phyloP scores from a whole-genome alignment of 2,113 vertebrate genomes.

The Platichthys flesus region DNA sequence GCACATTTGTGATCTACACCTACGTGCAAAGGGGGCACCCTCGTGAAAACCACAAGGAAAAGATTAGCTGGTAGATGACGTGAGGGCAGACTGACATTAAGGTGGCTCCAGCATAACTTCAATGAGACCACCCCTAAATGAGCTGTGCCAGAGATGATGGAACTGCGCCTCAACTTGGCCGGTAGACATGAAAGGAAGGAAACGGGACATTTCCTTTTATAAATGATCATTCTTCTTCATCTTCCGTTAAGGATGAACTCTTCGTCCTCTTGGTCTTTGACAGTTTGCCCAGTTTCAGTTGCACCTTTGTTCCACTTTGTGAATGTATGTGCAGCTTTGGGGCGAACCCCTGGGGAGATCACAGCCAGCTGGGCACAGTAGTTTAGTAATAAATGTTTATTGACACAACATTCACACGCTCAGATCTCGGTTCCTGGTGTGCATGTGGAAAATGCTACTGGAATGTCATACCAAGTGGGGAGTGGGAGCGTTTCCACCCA shows the following conservation, averaged over 20 bases:
- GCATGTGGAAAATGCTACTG: conserved; percentile 51
- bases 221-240: neutral
- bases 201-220: neutral
- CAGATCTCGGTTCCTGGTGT: conserved; percentile 68
- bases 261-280: neutral
- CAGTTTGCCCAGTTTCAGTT: neutral
- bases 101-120: conserved; percentile 5
- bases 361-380: conserved; percentile 48
- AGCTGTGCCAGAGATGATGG: neutral
- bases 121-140: conserved; percentile 43
- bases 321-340: neutral
- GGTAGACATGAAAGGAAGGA: neutral
- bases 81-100: conserved; percentile 3
- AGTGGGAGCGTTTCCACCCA: conserved; percentile 49
- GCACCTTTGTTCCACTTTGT: conserved; percentile 16
- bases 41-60: conserved; percentile 79
- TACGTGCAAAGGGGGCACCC: conserved; percentile 25
- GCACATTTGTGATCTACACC: conserved; percentile 18
- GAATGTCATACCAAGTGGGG: conserved; percentile 56
- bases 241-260: neutral
- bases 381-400: conserved; percentile 57
- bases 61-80: conserved; percentile 67
- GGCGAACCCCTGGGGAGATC: conserved; percentile 46
- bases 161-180: neutral
- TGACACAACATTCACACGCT: conserved; percentile 47